A percentile compares a stretch with the other conserved stretches of the same genome.
phyloP scores from a whole-genome alignment of 1,140 invertebrate genomes.

The Euborellia annulipes region DNA sequence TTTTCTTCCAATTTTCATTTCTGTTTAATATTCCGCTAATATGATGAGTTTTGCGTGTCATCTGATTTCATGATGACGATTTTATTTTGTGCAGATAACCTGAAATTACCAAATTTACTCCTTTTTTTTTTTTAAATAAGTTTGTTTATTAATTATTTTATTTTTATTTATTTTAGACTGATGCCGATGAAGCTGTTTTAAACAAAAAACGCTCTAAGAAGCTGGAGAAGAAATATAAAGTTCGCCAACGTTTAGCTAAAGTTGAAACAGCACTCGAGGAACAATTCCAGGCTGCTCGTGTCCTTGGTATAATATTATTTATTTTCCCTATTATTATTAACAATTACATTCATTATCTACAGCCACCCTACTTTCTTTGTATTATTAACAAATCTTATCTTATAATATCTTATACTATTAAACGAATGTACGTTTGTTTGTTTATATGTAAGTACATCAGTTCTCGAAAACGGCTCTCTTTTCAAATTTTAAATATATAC shows the following conservation, averaged over 20 bases:
- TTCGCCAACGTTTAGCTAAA: slow-evolving; percentile 79
- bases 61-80: slow-evolving; percentile 18
- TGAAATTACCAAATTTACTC: background rate
- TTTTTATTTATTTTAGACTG: slow-evolving; percentile 43
- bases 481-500: no score
- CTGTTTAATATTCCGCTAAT: no score
- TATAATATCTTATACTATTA: no score
- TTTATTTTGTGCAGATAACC: background rate
- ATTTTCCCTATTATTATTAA: slow-evolving; percentile 7
- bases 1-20: no score
- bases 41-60: slow-evolving; percentile 28
- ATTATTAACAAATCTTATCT: background rate
- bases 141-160: no score
- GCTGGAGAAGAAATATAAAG: slow-evolving; percentile 81
- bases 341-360: slow-evolving; percentile 5
- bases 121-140: background rate
- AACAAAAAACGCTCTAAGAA: slow-evolving; percentile 92
- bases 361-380: slow-evolving; percentile 1
- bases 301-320: slow-evolving; percentile 84
- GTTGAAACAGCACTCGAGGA: slow-evolving; percentile 88
- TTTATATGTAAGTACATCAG: no score
- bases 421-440: no score
- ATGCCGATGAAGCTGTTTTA: slow-evolving; percentile 84
- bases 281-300: slow-evolving; percentile 88
- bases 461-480: no score